Conservation (phyloP, 2,888 invertebrate species). For the Spialia ferax region DNA sequence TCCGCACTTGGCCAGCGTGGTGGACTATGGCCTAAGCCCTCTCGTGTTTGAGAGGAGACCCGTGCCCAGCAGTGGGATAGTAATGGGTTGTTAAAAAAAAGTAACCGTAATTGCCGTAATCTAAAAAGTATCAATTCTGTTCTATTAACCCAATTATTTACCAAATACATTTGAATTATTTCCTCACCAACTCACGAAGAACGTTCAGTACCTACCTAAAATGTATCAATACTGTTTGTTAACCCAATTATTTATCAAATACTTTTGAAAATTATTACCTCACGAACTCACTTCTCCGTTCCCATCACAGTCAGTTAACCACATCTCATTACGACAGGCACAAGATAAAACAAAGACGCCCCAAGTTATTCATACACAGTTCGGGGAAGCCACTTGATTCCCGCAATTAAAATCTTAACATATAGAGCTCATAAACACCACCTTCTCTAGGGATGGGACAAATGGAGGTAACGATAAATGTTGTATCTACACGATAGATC, state of each 20-base stretch:
- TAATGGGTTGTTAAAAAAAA: too few species aligned
- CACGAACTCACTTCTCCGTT: neutral
- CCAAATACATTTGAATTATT: neutral
- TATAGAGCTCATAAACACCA: constrained; percentile 77
- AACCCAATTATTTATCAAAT: neutral
- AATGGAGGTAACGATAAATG: neutral
- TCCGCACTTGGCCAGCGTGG: too few species aligned
- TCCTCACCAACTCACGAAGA: neutral
- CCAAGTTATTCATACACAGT: constrained; percentile 54
- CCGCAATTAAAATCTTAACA: constrained; percentile 84
- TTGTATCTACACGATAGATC: too few species aligned
- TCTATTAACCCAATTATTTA: neutral
- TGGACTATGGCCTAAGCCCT: too few species aligned
- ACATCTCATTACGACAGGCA: constrained; percentile 50
- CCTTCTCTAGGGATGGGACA: constrained; percentile 57
- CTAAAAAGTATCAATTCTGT: too few species aligned
- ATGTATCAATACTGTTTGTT: neutral
- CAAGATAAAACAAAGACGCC: constrained; percentile 58
- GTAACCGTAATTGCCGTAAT: too few species aligned
- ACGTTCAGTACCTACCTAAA: too few species aligned
- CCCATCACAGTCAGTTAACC: constrained; percentile 32
- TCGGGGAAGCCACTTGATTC: constrained; percentile 76
- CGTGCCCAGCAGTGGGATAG: too few species aligned
- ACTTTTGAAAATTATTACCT: neutral
- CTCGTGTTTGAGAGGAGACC: too few species aligned